Base-by-base conservation (phyloP, 2,888 invertebrate genomes). In the Ctenicera cuprea region DNA sequence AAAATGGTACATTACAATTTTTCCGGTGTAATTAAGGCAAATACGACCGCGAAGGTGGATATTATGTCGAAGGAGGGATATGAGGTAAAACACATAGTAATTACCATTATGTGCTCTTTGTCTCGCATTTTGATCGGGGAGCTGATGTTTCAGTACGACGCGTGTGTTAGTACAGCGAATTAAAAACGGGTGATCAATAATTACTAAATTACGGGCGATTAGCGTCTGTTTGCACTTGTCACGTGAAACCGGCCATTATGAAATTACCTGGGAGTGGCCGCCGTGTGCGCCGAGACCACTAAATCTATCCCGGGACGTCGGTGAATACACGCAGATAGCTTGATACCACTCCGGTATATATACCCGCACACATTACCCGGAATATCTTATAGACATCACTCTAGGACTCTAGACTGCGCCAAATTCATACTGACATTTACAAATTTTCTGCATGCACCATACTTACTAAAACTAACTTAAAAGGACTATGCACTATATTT, bases 151-250 rank as follows among this genome's bases (percentile, higher is more conserved):
- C 43, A 30, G 50, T 38, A 43, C 67, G 61, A 72, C 45, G 63
- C 68, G 62, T 77, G 64, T 80, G 79, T 80, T 81, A 78, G 78
- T 77, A 80, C 76, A 79, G 69, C 74, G 79, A 79, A 82, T 82
- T 81, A 83, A 83, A 84, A 83, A 83, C 78, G 75, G 77, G 80
- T 84, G 80, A 84, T 85, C 85, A 81, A 85, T 85, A 85, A 84
- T 84, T 84, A 85, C 81, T 84, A 83, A 85, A 85, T 85, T 85
- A 85, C 82, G 81, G 79, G 82, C 85, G 85, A 85, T 85, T 85
- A 85, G 82, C 81, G 84, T 82, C 81, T 85, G 85, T 85, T 85
- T 85, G 85, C 84, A 85, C 85, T 85, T 85, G 85, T 85, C 85
- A 85, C 84, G 84, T 85, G 85, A 85, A 85, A 85, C 85, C 83